Conservation (phyloP, 2,888 invertebrate species). For the Pseudoips prasinana region DNA sequence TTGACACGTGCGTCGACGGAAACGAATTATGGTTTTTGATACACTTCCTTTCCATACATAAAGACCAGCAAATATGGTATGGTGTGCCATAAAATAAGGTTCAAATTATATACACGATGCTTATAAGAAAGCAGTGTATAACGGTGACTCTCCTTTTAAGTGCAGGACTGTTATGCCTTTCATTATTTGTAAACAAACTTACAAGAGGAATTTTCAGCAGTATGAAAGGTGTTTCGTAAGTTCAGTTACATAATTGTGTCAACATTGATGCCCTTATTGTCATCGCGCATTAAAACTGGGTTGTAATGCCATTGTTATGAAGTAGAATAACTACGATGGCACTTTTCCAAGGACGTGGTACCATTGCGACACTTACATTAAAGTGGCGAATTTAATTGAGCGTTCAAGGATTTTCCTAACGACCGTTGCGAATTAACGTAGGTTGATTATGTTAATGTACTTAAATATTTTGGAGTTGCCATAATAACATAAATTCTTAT, state of each 20-base stretch:
- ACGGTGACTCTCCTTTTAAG: slow-evolving; percentile 54
- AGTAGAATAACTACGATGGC: slow-evolving; percentile 23
- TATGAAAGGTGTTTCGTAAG: slow-evolving; percentile 29
- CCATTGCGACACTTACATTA: slow-evolving; percentile 15
- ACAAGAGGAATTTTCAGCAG: slow-evolving; percentile 25
- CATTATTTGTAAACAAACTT: slow-evolving; percentile 63
- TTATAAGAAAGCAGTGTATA: slow-evolving; percentile 54
- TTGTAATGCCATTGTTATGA: slow-evolving; percentile 31
- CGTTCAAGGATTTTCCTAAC: slow-evolving; percentile 23
- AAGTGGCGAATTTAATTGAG: slow-evolving; percentile 20
- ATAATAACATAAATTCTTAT: slow-evolving; percentile 2
- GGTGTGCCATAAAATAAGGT: slow-evolving; percentile 38
- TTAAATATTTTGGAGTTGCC: slow-evolving; percentile 3
- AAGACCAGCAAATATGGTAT: slow-evolving; percentile 57
- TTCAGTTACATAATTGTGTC: slow-evolving; percentile 33
- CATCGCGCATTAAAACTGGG: slow-evolving; percentile 27
- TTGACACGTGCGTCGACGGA: slow-evolving; percentile 36
- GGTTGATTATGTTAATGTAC: not conserved
- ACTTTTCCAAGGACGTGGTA: slow-evolving; percentile 23
- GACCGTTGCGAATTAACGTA: slow-evolving; percentile 17
- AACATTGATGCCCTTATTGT: slow-evolving; percentile 35
- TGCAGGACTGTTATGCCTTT: slow-evolving; percentile 22
- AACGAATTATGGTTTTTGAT: slow-evolving; percentile 58
- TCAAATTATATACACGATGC: slow-evolving; percentile 65
- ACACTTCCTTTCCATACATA: slow-evolving; percentile 66